A percentile compares a stretch with the other conserved stretches of the same genome.
phyloP scores from a whole-genome alignment of 1,140 invertebrate genomes.

The Macrocentrus cingulum region DNA sequence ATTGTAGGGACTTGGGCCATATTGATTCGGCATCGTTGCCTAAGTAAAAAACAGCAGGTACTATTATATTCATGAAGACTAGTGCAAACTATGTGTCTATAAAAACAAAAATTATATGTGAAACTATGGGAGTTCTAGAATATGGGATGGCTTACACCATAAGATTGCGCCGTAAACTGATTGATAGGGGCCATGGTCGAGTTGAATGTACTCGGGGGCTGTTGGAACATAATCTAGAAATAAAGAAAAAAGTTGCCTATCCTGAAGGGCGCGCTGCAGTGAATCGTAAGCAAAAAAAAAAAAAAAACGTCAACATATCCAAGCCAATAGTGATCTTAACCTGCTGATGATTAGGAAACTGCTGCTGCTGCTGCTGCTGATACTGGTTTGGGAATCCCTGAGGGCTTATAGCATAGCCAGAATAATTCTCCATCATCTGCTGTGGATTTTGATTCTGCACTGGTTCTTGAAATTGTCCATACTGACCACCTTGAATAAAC shows the following conservation, averaged over 20 bases:
- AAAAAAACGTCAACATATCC: not conserved
- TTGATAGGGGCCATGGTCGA: slow-evolving; percentile 40
- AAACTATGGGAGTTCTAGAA: not conserved
- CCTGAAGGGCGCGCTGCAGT: slow-evolving; percentile 1
- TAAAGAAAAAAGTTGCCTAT: slow-evolving; percentile 25
- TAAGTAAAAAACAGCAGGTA: slow-evolving; percentile 35
- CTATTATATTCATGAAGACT: not conserved
- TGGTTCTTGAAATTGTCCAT: slow-evolving; percentile 40
- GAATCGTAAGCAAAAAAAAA: slow-evolving; percentile 2
- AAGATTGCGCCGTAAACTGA: slow-evolving; percentile 40
- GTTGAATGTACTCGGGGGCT: slow-evolving; percentile 34
- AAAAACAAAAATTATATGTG: not conserved
- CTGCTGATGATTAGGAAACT: slow-evolving; percentile 47
- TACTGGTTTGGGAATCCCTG: slow-evolving; percentile 51
- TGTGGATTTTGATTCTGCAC: slow-evolving; percentile 33
- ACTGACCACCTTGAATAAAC: slow-evolving; percentile 32
- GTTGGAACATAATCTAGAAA: slow-evolving; percentile 40
- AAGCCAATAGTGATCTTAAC: slow-evolving; percentile 32
- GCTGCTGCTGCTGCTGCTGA: slow-evolving; percentile 45
- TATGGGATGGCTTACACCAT: slow-evolving; percentile 39
- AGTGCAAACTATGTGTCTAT: too few species aligned
- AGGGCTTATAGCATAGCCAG: slow-evolving; percentile 36
- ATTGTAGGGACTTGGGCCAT: slow-evolving; percentile 49
- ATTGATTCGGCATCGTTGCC: slow-evolving; percentile 43
- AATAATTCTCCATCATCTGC: slow-evolving; percentile 37